Conservation (phyloP, 2,113 vertebrate species). For the Rissa tridactyla region DNA sequence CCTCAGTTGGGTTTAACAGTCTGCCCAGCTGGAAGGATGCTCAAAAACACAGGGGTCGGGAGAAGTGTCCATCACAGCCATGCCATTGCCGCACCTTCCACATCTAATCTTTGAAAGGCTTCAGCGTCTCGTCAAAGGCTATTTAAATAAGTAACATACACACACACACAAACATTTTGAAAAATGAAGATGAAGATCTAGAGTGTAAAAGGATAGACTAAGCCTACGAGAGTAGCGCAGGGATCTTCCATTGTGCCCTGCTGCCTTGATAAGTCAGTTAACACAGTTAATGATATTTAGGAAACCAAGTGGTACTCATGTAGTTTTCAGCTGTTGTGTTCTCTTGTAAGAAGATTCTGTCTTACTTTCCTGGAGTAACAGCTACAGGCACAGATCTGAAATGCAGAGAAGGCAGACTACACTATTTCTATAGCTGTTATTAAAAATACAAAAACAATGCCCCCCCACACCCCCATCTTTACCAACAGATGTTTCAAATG, state of each 20-base stretch:
- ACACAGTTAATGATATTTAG: not conserved
- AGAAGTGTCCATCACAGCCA: not conserved
- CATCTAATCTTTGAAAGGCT: not conserved
- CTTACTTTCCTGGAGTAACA: not conserved
- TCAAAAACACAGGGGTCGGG: not conserved
- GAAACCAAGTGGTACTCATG: not conserved
- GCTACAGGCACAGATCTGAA: not conserved
- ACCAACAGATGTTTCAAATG: not conserved
- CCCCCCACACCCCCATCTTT: not conserved
- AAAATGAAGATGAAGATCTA: slow-evolving; percentile 1
- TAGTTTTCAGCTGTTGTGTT: not conserved
- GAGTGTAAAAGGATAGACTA: slow-evolving; percentile 4
- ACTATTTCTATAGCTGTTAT: not conserved
- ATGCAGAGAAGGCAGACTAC: not conserved
- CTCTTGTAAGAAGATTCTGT: not conserved
- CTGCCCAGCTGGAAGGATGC: not conserved
- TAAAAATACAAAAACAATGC: not conserved
- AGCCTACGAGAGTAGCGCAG: not conserved
- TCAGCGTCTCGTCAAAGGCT: not conserved
- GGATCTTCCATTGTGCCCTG: not conserved
- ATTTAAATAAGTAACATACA: not conserved
- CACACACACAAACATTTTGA: not conserved
- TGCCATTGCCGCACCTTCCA: not conserved
- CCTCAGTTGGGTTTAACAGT: not conserved
- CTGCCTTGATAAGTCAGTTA: not conserved